Evolutionary conservation across 2,888 invertebrate species (phyloP).

Genomic region (Ophioninae sp.): DNA sequence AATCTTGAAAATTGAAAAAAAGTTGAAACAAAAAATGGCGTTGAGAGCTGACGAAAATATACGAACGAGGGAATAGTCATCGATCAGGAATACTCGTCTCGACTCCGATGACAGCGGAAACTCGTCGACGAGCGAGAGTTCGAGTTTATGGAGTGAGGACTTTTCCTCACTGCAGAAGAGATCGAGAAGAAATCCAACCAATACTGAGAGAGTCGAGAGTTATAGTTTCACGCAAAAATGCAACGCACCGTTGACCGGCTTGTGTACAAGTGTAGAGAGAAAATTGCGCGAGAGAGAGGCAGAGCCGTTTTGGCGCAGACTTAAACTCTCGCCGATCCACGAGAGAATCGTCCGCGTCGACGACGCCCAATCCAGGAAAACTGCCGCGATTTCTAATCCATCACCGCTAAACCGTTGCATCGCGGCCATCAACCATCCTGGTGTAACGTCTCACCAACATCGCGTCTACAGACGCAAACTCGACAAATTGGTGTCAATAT

Average conservation of each 20-base stretch:
- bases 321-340: conserved; percentile 46
- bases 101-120: conserved; percentile 33
- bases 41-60: not conserved
- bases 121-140: conserved; percentile 45
- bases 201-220: conserved; percentile 57
- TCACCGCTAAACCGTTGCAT: conserved; percentile 62
- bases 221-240: conserved; percentile 62
- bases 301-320: conserved; percentile 29
- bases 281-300: conserved; percentile 46
- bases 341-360: conserved; percentile 67
- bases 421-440: conserved; percentile 48
- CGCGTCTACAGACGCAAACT: not conserved
- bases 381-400: conserved; percentile 73
- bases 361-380: conserved; percentile 74
- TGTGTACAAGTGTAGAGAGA: conserved; percentile 60
- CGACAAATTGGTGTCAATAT: conserved; percentile 3
- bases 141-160: conserved; percentile 13
- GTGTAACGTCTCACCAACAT: conserved; percentile 34
- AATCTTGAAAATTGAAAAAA: not conserved
- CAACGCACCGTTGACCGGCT: conserved; percentile 69
- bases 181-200: conserved; percentile 51
- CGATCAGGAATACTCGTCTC: not conserved
- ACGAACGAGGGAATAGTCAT: not conserved
- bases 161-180: conserved; percentile 44
- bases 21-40: not conserved